Percentiles rank a stretch among this genome's conserved stretches.
Conservation (phyloP, 2,113 vertebrate species). For the Cebidichthys violaceus region DNA sequence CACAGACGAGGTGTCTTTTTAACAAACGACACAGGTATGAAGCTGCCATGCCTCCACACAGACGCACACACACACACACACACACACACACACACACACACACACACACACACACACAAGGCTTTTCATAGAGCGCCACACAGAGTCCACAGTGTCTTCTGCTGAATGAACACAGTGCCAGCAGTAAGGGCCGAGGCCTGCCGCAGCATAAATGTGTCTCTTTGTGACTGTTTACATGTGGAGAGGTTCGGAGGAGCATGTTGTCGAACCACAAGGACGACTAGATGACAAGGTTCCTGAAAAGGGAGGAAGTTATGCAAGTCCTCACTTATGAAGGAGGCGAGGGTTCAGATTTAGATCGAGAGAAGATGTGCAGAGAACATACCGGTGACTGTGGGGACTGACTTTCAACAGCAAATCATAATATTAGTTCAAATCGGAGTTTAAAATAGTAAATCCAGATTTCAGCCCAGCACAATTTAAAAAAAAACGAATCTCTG, state of each 20-base stretch:
- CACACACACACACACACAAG: conserved; percentile 51
- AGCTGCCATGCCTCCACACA: conserved; percentile 42
- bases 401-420: not conserved
- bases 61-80: conserved; percentile 50
- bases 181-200: conserved; percentile 39
- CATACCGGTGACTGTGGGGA: not conserved
- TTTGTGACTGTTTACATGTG: conserved; percentile 56
- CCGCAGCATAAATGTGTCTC: conserved; percentile 65
- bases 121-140: conserved; percentile 64
- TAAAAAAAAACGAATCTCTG: too few species aligned
- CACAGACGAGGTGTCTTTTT: conserved; percentile 42
- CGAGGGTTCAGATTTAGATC: not conserved
- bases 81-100: conserved; percentile 30
- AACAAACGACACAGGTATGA: conserved; percentile 38
- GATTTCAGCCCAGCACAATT: too few species aligned
- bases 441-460: too few species aligned
- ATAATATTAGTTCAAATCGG: too few species aligned
- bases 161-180: conserved; percentile 71
- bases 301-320: not conserved
- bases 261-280: conserved; percentile 7
- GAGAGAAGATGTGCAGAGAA: not conserved
- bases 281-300: conserved; percentile 1
- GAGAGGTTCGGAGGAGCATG: too few species aligned
- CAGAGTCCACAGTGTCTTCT: conserved; percentile 69
- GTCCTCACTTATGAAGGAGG: not conserved